phyloP scores from a whole-genome alignment of 35 echinoderm and acorn worm genomes.

The Apostichopus californicus region DNA sequence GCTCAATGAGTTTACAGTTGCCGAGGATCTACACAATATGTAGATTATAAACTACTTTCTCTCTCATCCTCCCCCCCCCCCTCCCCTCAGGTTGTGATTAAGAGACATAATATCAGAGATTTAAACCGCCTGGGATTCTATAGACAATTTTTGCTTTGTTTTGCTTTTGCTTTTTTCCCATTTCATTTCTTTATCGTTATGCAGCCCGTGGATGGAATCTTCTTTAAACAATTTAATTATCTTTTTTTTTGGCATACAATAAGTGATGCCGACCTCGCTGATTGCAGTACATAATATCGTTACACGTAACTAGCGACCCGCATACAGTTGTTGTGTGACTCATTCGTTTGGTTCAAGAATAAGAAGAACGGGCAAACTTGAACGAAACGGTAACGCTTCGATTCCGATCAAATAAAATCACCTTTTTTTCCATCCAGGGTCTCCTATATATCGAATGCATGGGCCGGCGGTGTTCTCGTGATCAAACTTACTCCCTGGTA shows the following conservation, averaged over 20 bases:
- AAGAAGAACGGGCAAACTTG: not conserved
- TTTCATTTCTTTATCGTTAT: not conserved
- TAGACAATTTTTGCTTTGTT: not conserved
- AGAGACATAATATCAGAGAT: not conserved
- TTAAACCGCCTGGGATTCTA: not conserved
- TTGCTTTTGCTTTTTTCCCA: not conserved
- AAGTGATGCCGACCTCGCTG: not conserved
- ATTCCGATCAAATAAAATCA: not conserved
- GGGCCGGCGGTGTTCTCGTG: not conserved
- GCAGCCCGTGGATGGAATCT: not conserved
- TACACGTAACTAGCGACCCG: not conserved
- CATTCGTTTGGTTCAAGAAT: not conserved
- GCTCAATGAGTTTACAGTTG: not conserved
- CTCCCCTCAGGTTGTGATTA: not conserved
- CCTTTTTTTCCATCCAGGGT: not conserved
- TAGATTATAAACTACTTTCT: not conserved
- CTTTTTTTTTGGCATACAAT: not conserved
- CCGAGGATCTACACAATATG: not conserved
- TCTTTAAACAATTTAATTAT: conserved; percentile 6
- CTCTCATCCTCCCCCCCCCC: not conserved
- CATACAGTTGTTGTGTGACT: not conserved
- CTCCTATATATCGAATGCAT: not conserved
- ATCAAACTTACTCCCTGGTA: not conserved
- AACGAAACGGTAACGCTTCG: not conserved
- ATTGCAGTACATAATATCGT: not conserved